phyloP scores from a whole-genome alignment of 1,140 invertebrate genomes.

The Aleiodes sp. region DNA sequence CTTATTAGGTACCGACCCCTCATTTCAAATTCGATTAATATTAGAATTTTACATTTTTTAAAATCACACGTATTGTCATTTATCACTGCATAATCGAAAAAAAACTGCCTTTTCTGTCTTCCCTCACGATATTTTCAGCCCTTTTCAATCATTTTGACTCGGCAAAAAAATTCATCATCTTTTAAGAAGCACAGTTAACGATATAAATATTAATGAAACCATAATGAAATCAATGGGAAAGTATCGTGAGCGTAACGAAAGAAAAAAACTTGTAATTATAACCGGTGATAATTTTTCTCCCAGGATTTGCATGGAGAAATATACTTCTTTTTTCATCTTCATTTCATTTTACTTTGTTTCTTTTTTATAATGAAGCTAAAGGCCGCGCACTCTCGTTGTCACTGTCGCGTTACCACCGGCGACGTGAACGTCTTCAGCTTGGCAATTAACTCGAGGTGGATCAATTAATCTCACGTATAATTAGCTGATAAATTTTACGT shows the following conservation, averaged over 20 bases:
- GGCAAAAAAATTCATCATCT: too few species aligned
- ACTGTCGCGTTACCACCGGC: conserved; percentile 14
- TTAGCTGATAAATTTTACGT: conserved; percentile 54
- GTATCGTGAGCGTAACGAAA: too few species aligned
- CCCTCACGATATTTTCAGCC: too few species aligned
- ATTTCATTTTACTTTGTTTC: too few species aligned
- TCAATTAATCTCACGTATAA: conserved; percentile 48
- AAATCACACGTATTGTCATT: background rate
- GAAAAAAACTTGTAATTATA: too few species aligned
- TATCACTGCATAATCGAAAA: background rate
- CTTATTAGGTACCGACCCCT: conserved; percentile 52
- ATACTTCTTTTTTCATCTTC: too few species aligned
- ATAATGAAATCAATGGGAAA: too few species aligned
- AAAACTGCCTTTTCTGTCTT: background rate
- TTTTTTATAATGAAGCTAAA: conserved; percentile 20
- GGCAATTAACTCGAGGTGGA: conserved; percentile 31
- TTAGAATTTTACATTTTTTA: background rate
- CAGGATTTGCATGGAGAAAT: too few species aligned
- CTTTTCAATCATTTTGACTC: too few species aligned
- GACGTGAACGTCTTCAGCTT: conserved; percentile 20
- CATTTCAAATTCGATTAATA: conserved; percentile 42
- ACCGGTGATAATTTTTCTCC: too few species aligned
- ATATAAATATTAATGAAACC: too few species aligned
- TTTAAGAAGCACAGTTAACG: too few species aligned
- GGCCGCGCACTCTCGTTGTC: conserved; percentile 10